phyloP scores from a whole-genome alignment of 2,113 vertebrate genomes.

The Pseudopodoces humilis region DNA sequence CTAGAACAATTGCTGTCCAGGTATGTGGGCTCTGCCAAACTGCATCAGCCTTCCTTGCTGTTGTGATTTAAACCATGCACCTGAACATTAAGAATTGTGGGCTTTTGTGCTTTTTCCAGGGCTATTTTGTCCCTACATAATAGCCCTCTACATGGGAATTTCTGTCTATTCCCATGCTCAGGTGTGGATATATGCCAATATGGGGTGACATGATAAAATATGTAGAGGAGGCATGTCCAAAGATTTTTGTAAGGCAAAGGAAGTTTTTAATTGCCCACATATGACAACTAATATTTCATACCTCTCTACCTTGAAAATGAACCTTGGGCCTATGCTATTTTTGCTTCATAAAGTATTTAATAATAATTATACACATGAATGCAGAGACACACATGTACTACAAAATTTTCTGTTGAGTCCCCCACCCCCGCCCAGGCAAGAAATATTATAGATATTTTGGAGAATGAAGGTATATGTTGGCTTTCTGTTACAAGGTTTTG shows the following conservation, averaged over 20 bases:
- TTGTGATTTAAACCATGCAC: too few species aligned
- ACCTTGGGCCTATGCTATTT: too few species aligned
- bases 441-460: neutral
- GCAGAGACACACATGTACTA: neutral
- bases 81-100: too few species aligned
- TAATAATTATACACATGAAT: neutral
- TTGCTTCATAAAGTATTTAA: neutral
- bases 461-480: rapidly evolving
- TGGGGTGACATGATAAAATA: neutral
- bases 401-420: neutral
- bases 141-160: neutral
- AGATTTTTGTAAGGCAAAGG: neutral
- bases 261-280: neutral
- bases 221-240: neutral
- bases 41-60: too few species aligned
- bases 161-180: neutral
- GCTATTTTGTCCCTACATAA: neutral
- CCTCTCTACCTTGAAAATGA: neutral
- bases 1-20: too few species aligned
- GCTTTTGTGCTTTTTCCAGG: too few species aligned
- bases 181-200: too few species aligned
- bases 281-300: neutral
- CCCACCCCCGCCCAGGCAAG: neutral
- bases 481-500: neutral
- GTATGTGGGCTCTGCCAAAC: too few species aligned